phyloP scores from a whole-genome alignment of 2,797 vertebrate genomes.

The Scyliorhinus canicula region DNA sequence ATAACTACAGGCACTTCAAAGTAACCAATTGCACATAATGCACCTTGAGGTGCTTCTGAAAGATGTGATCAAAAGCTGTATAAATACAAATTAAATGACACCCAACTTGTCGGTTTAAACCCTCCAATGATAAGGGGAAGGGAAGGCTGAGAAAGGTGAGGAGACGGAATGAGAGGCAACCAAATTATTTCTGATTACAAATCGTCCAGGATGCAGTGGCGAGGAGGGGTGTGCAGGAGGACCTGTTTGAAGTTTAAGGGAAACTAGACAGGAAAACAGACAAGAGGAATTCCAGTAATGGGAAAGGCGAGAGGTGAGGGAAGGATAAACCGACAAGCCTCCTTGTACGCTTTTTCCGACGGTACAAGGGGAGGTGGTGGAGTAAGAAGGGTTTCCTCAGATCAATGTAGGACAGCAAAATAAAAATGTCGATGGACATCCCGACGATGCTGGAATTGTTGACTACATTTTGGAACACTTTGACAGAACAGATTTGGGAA shows the following conservation, averaged over 20 bases:
- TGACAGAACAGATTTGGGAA: not conserved
- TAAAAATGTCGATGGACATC: not conserved
- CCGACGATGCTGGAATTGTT: not conserved
- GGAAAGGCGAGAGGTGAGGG: not conserved
- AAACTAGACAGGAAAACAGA: not conserved
- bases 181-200: not conserved
- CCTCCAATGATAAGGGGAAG: not conserved
- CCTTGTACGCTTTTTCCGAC: not conserved
- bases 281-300: not conserved
- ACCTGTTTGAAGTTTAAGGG: not conserved
- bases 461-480: not conserved
- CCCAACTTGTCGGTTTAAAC: no score
- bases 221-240: not conserved
- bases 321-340: not conserved
- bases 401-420: not conserved
- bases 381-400: not conserved
- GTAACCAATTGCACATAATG: not conserved
- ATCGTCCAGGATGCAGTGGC: not conserved
- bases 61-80: not conserved
- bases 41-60: not conserved
- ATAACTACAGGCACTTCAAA: not conserved
- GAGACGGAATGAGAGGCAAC: not conserved
- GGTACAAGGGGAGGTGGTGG: not conserved
- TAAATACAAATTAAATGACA: not conserved
- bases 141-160: not conserved